These are phyloP conservation scores for Alcis repandata DNA, from an alignment of 2,888 invertebrate genomes.

Conservation along the genomic window DNA sequence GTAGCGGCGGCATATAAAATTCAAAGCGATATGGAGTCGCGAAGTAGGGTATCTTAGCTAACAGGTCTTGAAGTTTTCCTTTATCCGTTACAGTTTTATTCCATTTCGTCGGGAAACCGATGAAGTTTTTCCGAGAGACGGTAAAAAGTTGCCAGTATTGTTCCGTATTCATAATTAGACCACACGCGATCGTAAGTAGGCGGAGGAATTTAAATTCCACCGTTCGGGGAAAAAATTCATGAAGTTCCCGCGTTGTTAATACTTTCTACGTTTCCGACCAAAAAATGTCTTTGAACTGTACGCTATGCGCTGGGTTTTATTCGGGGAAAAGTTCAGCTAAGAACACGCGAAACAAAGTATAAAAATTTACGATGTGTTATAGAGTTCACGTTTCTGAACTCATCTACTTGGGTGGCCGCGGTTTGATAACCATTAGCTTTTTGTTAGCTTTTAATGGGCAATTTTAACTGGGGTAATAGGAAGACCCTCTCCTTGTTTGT, in stretches of 20 bases:
- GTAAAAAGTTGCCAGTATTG: slow-evolving; percentile 64
- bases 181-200: slow-evolving; percentile 82
- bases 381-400: slow-evolving; percentile 74
- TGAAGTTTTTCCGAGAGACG: slow-evolving; percentile 57
- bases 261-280: slow-evolving; percentile 77
- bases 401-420: slow-evolving; percentile 80
- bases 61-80: slow-evolving; percentile 67
- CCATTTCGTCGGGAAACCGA: slow-evolving; percentile 66
- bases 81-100: slow-evolving; percentile 68
- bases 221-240: slow-evolving; percentile 80
- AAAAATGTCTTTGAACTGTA: slow-evolving; percentile 78
- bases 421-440: slow-evolving; percentile 77
- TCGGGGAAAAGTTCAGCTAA: slow-evolving; percentile 72
- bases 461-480: slow-evolving; percentile 69
- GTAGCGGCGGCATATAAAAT: slow-evolving; percentile 61
- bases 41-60: slow-evolving; percentile 70
- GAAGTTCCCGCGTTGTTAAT: slow-evolving; percentile 70
- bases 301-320: slow-evolving; percentile 73
- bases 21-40: slow-evolving; percentile 62
- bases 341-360: slow-evolving; percentile 70
- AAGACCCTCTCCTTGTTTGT: slow-evolving; percentile 65
- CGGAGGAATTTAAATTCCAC: slow-evolving; percentile 81
- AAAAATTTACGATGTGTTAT: slow-evolving; percentile 80
- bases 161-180: slow-evolving; percentile 81
- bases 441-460: slow-evolving; percentile 75